Percentiles rank a stretch among this genome's conserved stretches.
phyloP scores from a whole-genome alignment of 35 echinoderm and acorn worm species.

The Heliocidaris erythrogramma region DNA sequence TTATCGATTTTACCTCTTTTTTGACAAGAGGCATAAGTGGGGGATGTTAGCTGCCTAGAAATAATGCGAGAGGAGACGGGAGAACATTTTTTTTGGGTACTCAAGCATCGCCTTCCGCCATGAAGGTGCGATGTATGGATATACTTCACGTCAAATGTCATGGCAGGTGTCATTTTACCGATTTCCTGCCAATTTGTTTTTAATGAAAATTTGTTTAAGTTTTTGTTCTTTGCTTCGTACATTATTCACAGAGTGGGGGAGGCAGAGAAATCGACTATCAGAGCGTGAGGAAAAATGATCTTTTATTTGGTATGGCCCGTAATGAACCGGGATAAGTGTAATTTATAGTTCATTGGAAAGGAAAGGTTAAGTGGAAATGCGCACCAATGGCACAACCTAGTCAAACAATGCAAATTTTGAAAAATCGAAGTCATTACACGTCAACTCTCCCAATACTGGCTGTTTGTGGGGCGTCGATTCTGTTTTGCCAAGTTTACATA shows the following conservation, averaged over 20 bases:
- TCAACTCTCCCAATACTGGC: neutral
- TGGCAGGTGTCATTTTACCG: conserved; percentile 1
- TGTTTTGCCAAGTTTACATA: too few relatives aligned
- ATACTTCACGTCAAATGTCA: neutral
- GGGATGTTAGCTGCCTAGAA: neutral
- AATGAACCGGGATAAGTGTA: neutral
- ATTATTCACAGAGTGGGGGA: neutral
- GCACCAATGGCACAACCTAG: neutral
- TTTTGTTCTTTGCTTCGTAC: neutral
- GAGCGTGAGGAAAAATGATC: neutral
- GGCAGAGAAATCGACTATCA: neutral
- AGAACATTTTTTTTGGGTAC: neutral
- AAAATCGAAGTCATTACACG: neutral
- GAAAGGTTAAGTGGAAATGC: neutral
- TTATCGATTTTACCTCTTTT: conserved; percentile 27
- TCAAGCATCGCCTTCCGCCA: neutral
- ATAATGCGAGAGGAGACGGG: neutral
- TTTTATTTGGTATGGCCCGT: neutral
- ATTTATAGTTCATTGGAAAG: neutral
- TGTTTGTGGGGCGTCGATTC: too few relatives aligned
- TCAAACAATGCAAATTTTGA: neutral
- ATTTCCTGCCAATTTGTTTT: neutral
- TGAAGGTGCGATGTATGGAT: neutral
- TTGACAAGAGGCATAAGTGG: neutral
- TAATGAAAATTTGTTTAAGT: conserved; percentile 5